A percentile compares a stretch with the other conserved stretches of the same genome.
Conservation (phyloP, 2,888 invertebrate species). For the Boloria selene region DNA sequence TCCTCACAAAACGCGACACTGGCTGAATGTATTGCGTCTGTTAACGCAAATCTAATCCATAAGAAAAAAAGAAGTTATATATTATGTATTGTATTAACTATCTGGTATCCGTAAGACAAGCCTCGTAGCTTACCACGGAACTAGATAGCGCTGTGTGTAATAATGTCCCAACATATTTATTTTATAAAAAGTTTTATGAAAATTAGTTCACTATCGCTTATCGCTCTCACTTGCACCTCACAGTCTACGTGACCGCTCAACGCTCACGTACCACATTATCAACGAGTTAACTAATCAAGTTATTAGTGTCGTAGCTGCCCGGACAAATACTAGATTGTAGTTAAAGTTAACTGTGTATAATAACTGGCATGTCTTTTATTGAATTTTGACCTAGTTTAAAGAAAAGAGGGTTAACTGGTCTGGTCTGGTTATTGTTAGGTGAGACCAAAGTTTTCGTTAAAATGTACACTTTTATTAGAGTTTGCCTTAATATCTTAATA, state of each 20-base stretch:
- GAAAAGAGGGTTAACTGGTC: neutral
- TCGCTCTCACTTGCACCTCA: conserved; percentile 12
- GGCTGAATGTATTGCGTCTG: too few species aligned
- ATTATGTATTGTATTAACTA: too few species aligned
- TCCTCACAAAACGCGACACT: too few species aligned
- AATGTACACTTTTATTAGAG: too few species aligned
- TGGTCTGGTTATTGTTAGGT: neutral
- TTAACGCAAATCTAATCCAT: too few species aligned
- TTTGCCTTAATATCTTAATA: too few species aligned
- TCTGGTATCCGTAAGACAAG: too few species aligned
- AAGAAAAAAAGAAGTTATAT: too few species aligned
- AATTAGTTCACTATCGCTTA: neutral
- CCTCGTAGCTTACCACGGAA: too few species aligned
- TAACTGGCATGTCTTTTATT: conserved; percentile 2
- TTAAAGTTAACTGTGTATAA: conserved; percentile 21
- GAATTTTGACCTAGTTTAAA: neutral
- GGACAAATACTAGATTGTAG: conserved; percentile 43
- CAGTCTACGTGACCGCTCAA: conserved; percentile 39
- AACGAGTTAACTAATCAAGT: conserved; percentile 51
- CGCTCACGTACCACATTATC: conserved; percentile 49
- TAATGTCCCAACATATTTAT: too few species aligned
- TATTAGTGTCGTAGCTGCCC: conserved; percentile 41
- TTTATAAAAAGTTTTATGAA: neutral
- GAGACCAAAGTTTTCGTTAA: neutral
- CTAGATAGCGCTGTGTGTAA: too few species aligned